These are phyloP conservation scores for Tigriopus californicus DNA, from an alignment of 2,888 invertebrate genomes.

Conservation along the genomic window DNA sequence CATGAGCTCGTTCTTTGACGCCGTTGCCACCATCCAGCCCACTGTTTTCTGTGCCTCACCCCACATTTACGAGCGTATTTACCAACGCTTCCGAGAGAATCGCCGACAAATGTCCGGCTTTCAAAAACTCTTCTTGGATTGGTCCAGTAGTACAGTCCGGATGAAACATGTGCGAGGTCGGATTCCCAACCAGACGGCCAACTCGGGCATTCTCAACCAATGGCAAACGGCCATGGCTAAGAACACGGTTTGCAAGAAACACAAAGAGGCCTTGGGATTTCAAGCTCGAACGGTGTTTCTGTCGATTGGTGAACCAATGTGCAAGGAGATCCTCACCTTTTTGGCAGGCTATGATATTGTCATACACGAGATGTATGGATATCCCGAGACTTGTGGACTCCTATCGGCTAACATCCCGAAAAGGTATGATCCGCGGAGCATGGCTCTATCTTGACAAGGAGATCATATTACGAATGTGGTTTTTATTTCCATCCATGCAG, in stretches of 20 bases:
- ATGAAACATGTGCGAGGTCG: conserved; percentile 7
- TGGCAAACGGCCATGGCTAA: conserved; percentile 3
- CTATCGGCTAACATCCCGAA: conserved; percentile 13
- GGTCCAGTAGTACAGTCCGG: conserved; percentile 7
- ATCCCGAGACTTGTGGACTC: conserved; percentile 9
- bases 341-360: conserved; percentile 14
- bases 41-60: conserved; percentile 13
- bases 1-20: neutral
- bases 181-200: neutral
- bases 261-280: conserved; percentile 12
- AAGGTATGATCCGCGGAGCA: neutral
- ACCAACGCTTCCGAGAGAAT: neutral
- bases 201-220: neutral
- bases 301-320: conserved; percentile 7
- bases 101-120: neutral
- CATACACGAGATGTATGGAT: conserved; percentile 11
- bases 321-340: neutral
- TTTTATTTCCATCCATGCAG: no score
- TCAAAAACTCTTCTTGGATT: conserved; percentile 7
- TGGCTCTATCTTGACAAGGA: no score
- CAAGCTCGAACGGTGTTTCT: conserved; percentile 2
- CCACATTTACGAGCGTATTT: conserved; percentile 11
- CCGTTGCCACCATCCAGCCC: conserved; percentile 2
- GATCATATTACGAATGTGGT: no score
- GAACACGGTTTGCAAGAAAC: conserved; percentile 13